Conservation (phyloP, 2,888 invertebrate species). For the Eupithecia subumbrata region DNA sequence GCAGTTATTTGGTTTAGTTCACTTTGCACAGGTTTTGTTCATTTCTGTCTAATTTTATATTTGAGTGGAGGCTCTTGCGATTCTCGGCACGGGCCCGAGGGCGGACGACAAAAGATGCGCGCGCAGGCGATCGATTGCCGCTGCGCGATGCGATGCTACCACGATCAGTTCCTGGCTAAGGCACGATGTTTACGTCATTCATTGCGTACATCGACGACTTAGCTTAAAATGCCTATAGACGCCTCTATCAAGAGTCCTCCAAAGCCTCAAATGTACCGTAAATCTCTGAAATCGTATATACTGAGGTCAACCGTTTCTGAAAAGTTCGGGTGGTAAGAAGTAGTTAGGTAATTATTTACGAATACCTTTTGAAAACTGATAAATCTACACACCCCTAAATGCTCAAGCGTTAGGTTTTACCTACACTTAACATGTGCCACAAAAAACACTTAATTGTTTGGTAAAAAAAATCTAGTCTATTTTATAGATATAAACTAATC, state of each 20-base stretch:
- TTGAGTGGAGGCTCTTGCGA: conserved; percentile 62
- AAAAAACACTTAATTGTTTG: not conserved
- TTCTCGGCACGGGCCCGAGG: conserved; percentile 64
- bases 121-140: conserved; percentile 80
- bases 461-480: no score
- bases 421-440: not conserved
- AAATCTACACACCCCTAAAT: not conserved
- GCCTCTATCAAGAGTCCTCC: conserved; percentile 50
- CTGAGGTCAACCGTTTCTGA: conserved; percentile 1
- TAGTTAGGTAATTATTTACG: conserved; percentile 8
- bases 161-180: conserved; percentile 65
- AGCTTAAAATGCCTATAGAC: conserved; percentile 58
- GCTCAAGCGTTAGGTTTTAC: not conserved
- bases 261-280: conserved; percentile 27
- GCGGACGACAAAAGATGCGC: conserved; percentile 74
- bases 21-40: conserved; percentile 76
- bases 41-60: conserved; percentile 78
- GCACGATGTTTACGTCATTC: conserved; percentile 79
- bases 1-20: conserved; percentile 56
- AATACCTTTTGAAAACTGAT: conserved; percentile 8
- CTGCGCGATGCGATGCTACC: conserved; percentile 73
- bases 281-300: conserved; percentile 19
- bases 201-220: conserved; percentile 79
- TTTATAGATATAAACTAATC: no score
- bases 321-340: conserved; percentile 3